Evolutionary conservation across 2,113 vertebrate genomes (phyloP), one percentile per base, ranked within the genome.

Genomic region (Prunella fulvescens): DNA sequence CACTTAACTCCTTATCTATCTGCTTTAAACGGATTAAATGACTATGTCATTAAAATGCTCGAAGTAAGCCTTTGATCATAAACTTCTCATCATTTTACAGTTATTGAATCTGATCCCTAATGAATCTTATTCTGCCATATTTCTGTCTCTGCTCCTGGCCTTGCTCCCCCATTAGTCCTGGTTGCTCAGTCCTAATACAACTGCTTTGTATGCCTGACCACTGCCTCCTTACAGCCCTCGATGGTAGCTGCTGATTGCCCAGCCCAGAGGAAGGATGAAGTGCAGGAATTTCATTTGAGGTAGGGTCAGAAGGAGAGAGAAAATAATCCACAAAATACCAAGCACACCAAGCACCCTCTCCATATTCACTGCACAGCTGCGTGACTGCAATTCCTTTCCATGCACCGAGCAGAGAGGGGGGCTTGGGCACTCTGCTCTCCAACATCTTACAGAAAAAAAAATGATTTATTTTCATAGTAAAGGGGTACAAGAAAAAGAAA

Each of bases 1-100:
- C 90, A 87, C 76, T 96, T 94, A 94, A 95, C 92, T 96, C 89
- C 94, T 92, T 95, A 96, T 96, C 91, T 87, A 88, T 95, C 92
- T 91, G 93, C 86, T 86, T 78, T 90, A 94, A 88, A 91, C 1
- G 29, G 81, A 95, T 81, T 86, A 89, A 95, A 86, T 19, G 62
- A 77, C 51, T 82, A 84, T 90, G 94, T 88, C 92, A 92, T 92
- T 94, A 94, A 86, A 93, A 96, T 54, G 92, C 93, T 95, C 51
- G 9, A 96, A 96, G 93, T 92, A 84, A 93, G 92, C 77, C 92
- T 96, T 96, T 96, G 92, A 92, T 95, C 92, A 89, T 88, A 93
- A 97, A 96, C 96, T 90, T 90, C 67, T 86, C 65, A 93, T 96
- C 80, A 88, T 89, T 95, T 92, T 73, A 81, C 47, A 91, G 78